Evolutionary conservation across 2,113 vertebrate genomes (phyloP).

Genomic region (Salvelinus alpinus): DNA sequence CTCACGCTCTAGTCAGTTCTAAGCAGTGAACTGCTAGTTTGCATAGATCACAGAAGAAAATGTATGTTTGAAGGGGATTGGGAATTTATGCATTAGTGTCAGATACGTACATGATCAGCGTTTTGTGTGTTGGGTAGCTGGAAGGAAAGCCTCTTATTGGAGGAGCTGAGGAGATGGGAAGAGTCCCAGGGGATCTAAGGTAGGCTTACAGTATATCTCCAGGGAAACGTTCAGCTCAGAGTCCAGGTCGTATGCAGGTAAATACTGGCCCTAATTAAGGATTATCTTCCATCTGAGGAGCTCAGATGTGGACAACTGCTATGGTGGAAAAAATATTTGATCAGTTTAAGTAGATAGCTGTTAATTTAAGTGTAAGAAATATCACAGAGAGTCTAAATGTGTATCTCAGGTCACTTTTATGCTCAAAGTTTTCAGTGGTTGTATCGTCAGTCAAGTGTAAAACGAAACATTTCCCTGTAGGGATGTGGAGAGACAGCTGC

Average conservation of each 20-base stretch:
- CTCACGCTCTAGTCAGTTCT: not conserved
- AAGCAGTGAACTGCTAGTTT: not conserved
- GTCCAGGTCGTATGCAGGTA: not conserved
- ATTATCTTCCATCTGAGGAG: constrained; percentile 5
- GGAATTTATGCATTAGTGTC: constrained; percentile 1
- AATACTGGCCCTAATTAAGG: constrained; percentile 24
- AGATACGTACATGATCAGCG: constrained; percentile 24
- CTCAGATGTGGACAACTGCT: constrained; percentile 2
- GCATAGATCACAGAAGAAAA: not conserved
- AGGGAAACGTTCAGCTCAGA: constrained; percentile 13
- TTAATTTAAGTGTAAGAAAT: not conserved
- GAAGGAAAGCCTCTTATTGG: constrained; percentile 29
- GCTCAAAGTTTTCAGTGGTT: too few relatives aligned
- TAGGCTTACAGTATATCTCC: constrained; percentile 16
- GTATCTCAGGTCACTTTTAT: not conserved
- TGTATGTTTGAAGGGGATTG: not conserved
- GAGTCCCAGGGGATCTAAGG: constrained; percentile 16
- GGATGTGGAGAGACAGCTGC: too few relatives aligned
- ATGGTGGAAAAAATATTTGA: not conserved
- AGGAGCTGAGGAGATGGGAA: not conserved
- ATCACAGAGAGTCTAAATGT: not conserved
- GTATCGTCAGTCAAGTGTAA: too few relatives aligned
- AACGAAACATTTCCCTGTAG: too few relatives aligned
- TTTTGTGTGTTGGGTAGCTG: constrained; percentile 11
- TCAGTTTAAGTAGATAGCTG: not conserved